Evolutionary conservation across 2,888 invertebrate species (phyloP).

Genomic region (Adelognathus sp.): DNA sequence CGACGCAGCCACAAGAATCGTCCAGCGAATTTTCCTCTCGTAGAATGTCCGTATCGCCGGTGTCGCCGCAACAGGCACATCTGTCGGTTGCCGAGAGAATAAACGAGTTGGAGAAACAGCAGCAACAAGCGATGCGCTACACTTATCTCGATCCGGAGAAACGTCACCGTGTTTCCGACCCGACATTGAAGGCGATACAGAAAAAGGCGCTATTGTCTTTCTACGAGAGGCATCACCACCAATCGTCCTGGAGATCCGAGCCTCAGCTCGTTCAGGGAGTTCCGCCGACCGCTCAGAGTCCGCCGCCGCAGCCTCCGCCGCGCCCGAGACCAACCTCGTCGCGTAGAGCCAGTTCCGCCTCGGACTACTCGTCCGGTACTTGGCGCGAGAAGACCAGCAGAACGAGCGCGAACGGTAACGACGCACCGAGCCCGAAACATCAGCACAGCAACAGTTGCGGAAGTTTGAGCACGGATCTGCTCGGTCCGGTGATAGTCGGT

Average conservation of each 20-base stretch:
- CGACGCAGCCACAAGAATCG: constrained; percentile 82
- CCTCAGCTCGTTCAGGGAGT: constrained; percentile 75
- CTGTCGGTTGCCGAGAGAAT: constrained; percentile 83
- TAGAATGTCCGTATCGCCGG: constrained; percentile 65
- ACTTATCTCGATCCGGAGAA: constrained; percentile 89
- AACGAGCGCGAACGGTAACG: constrained; percentile 52
- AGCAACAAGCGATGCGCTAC: constrained; percentile 83
- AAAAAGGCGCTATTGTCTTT: constrained; percentile 92
- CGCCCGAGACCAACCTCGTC: constrained; percentile 81
- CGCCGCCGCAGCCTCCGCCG: constrained; percentile 80
- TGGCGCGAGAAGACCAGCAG: constrained; percentile 79
- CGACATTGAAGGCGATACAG: constrained; percentile 90
- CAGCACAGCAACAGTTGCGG: constrained; percentile 85
- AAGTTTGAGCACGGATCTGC: constrained; percentile 83
- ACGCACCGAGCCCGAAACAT: constrained; percentile 80
- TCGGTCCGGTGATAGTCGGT: constrained; percentile 85
- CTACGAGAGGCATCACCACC: constrained; percentile 85
- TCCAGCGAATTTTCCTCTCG: constrained; percentile 47
- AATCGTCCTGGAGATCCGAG: constrained; percentile 84
- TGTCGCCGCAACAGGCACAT: constrained; percentile 78
- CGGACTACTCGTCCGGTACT: constrained; percentile 85
- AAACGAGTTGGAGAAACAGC: constrained; percentile 81
- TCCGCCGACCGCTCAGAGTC: constrained; percentile 60
- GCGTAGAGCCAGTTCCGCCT: constrained; percentile 86
- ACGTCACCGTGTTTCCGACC: constrained; percentile 87